These are phyloP conservation scores for Rattus norvegicus DNA, from an alignment of 2,113 vertebrate species.

Conservation along the genomic window DNA sequence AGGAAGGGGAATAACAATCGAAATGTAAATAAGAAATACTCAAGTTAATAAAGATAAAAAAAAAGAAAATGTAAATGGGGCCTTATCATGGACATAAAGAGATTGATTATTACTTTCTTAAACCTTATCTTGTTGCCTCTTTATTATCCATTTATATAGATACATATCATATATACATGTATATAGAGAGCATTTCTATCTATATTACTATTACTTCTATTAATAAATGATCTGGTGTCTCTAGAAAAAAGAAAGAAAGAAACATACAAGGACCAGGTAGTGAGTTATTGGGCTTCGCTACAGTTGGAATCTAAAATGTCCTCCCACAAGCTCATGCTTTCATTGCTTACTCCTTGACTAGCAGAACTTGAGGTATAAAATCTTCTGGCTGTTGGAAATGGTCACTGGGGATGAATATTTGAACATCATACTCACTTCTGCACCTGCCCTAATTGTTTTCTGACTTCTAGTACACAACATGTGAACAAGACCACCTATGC, in stretches of 20 bases:
- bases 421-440: not conserved
- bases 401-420: not conserved
- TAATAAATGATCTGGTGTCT: not conserved
- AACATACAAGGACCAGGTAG: not conserved
- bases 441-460: not conserved
- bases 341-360: not conserved
- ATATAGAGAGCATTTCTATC: not conserved
- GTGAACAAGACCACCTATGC: not conserved
- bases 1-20: too few relatives aligned
- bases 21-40: too few relatives aligned
- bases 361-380: not conserved
- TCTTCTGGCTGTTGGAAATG: not conserved
- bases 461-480: not conserved
- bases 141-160: not conserved
- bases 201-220: not conserved
- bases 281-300: not conserved
- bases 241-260: not conserved
- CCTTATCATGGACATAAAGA: not conserved
- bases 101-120: conserved; percentile 13
- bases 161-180: not conserved
- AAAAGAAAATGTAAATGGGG: not conserved
- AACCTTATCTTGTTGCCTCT: not conserved
- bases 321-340: not conserved
- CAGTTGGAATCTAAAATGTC: not conserved
- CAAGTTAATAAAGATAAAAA: too few relatives aligned